These are phyloP conservation scores for Drosophila orosa DNA, from an alignment of 1,140 invertebrate genomes.

Conservation along the genomic window DNA sequence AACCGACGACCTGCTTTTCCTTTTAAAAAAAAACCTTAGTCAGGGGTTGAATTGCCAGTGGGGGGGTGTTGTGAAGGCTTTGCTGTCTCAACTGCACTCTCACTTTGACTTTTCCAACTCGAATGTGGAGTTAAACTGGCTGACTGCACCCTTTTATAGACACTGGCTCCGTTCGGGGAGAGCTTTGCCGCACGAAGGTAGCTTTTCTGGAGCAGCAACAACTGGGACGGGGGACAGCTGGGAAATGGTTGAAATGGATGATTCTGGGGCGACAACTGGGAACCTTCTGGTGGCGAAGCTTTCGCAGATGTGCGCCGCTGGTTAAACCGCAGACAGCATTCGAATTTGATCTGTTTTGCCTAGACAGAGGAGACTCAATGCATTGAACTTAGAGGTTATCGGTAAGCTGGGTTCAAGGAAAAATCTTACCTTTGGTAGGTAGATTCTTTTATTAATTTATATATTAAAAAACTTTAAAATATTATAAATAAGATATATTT, in stretches of 20 bases:
- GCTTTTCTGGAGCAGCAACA: constrained; percentile 51
- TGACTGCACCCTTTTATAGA: constrained; percentile 56
- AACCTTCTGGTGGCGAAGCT: constrained; percentile 57
- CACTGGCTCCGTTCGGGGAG: neutral
- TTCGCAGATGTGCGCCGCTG: constrained; percentile 7
- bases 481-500: too few species aligned
- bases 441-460: too few species aligned
- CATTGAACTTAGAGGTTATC: neutral
- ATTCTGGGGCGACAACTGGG: constrained; percentile 44
- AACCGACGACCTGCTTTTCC: constrained; percentile 63
- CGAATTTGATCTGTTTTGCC: constrained; percentile 11
- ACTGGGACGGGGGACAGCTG: neutral
- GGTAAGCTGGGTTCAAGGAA: too few species aligned
- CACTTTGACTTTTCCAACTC: constrained; percentile 50
- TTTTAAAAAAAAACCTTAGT: constrained; percentile 10
- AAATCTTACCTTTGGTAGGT: too few species aligned
- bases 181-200: constrained; percentile 39
- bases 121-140: constrained; percentile 61
- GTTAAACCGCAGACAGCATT: constrained; percentile 40
- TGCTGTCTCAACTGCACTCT: constrained; percentile 2
- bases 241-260: neutral
- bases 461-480: too few species aligned
- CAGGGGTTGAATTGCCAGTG: constrained; percentile 54
- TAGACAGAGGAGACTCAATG: neutral
- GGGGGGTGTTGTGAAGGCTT: neutral